A percentile compares a stretch with the other conserved stretches of the same genome.
phyloP scores from a whole-genome alignment of 2,797 vertebrate genomes.

The Moxostoma hubbsi region DNA sequence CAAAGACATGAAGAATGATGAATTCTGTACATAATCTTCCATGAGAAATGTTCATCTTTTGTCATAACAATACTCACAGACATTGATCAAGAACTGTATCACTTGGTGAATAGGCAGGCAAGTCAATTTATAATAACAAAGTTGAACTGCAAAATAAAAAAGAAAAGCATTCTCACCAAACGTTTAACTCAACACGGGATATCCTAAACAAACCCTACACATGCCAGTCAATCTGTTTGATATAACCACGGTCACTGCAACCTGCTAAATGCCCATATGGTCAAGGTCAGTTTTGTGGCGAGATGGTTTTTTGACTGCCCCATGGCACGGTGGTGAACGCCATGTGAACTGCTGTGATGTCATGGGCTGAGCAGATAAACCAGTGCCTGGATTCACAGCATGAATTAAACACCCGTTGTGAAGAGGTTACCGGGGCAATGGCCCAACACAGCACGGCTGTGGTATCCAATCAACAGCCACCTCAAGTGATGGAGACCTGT shows the following conservation, averaged over 20 bases:
- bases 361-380: conserved; percentile 24
- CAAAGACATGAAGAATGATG: conserved; percentile 32
- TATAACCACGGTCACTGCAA: conserved; percentile 41
- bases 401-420: conserved; percentile 71
- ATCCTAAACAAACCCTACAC: conserved; percentile 51
- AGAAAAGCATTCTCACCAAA: conserved; percentile 62
- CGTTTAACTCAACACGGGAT: conserved; percentile 67
- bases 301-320: conserved; percentile 11
- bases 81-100: conserved; percentile 64
- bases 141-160: conserved; percentile 2
- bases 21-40: conserved; percentile 49
- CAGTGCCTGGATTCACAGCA: conserved; percentile 49
- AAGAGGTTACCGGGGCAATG: conserved; percentile 61
- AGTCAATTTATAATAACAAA: conserved; percentile 57
- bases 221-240: conserved; percentile 45
- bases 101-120: conserved; percentile 75
- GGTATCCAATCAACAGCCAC: too few species aligned
- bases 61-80: conserved; percentile 52
- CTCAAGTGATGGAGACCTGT: conserved; percentile 58
- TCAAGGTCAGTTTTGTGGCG: background rate
- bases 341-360: conserved; percentile 46
- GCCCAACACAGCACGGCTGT: conserved; percentile 53
- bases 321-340: conserved; percentile 33
- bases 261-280: conserved; percentile 36
- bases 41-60: conserved; percentile 45